Base-by-base conservation (phyloP, 2,888 invertebrate species). In the Melieria omissa region DNA sequence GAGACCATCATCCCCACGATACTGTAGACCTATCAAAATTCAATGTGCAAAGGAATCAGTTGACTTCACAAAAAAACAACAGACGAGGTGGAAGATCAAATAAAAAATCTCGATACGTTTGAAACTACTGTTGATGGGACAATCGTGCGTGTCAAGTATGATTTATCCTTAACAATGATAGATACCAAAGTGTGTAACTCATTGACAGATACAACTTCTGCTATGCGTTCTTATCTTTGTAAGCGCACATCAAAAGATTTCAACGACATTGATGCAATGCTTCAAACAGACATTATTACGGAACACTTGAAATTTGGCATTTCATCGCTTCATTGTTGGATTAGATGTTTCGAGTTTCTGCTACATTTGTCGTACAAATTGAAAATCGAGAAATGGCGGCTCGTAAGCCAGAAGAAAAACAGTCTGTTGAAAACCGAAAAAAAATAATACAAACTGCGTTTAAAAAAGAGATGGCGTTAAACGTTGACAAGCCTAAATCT, bases 181-280 rank as follows among this genome's bases (percentile, higher is more conserved):
- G 57, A 66, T 61, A 61, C 61, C n/a, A 66, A 58, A 57, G n/a
- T 58, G 44, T 58, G 58, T 47, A 68, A 61, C 49, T 61, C 68
- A 68, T 61, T 54, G 49, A 68, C 68, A 61, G 61, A 68, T 52
- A 68, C 14, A 68, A 68, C 46, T 7, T 61, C 52, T 68, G 60
- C 60, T 14, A 67, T 67, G 67, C 67, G 67, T 60, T 67, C 49
- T 67, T 67, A 67, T 67, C 45, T 45, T 6, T 54, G 54, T 54
- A 10, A 54, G 5, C 14, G 54, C 10, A 54, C 54, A 54, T 54
- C 54, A 10, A 54, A 7, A 54, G 10, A 54, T 54, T 54, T 54
- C 54, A 54, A 54, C 9, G 54, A 54, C 54, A 54, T 54, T 7
- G 54, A 54, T 54, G 54, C 54, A 54, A 54, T 54, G 54, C 5